phyloP scores from a whole-genome alignment of 2,797 vertebrate genomes.

The Molossus molossus region DNA sequence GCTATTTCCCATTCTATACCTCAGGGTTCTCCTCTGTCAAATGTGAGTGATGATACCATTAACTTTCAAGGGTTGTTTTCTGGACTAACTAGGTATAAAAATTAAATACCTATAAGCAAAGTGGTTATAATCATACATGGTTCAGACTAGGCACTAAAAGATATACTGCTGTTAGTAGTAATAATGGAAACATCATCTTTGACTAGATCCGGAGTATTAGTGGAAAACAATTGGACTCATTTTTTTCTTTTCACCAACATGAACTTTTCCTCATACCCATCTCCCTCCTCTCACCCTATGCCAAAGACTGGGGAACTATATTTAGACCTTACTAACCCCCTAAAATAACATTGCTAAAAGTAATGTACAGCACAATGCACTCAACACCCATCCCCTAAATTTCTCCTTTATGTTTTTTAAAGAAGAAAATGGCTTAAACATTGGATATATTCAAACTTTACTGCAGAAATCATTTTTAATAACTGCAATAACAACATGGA shows the following conservation, averaged over 20 bases:
- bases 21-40: not conserved
- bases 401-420: not conserved
- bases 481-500: not conserved
- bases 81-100: not conserved
- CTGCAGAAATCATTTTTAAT: slow-evolving; percentile 3
- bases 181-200: not conserved
- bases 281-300: not conserved
- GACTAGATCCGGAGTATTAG: not conserved
- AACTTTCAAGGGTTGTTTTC: not conserved
- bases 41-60: not conserved
- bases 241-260: not conserved
- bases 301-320: not conserved
- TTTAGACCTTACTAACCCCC: not conserved
- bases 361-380: not conserved
- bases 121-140: not conserved
- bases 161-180: not conserved
- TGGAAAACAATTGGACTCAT: not conserved
- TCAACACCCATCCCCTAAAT: not conserved
- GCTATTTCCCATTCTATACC: not conserved
- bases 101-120: not conserved
- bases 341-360: not conserved
- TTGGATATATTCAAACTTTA: not conserved
- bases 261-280: not conserved
- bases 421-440: not conserved
- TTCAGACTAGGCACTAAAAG: not conserved